Percentiles rank a stretch among this genome's conserved stretches.
These are phyloP conservation scores for Punctoribates punctum DNA, from an alignment of 2,888 invertebrate genomes.

Conservation along the genomic window DNA sequence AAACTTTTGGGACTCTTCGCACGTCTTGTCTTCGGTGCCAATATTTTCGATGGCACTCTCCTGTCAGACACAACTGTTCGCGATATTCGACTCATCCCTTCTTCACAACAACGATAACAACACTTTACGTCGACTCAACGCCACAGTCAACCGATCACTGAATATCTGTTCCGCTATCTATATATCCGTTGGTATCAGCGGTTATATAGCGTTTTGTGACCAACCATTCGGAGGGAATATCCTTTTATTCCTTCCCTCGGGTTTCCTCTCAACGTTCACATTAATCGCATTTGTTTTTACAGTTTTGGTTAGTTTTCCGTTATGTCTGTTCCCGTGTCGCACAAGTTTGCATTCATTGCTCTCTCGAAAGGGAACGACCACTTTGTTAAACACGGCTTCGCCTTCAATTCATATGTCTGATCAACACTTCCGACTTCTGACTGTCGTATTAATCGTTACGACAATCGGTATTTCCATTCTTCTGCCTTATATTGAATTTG, in stretches of 20 bases:
- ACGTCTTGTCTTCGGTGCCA: conserved; percentile 84
- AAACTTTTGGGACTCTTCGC: conserved; percentile 75
- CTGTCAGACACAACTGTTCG: conserved; percentile 94
- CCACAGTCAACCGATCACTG: conserved; percentile 79
- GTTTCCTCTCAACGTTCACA: conserved; percentile 74
- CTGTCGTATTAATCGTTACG: conserved; percentile 69
- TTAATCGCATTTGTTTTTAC: conserved; percentile 93
- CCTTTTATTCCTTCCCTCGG: conserved; percentile 76
- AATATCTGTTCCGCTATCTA: conserved; percentile 87
- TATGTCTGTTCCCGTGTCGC: conserved; percentile 93
- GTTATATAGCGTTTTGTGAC: conserved; percentile 79
- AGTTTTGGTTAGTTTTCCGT: conserved; percentile 90
- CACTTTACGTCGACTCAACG: conserved; percentile 81
- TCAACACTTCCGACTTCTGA: conserved; percentile 74
- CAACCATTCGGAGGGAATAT: conserved; percentile 71
- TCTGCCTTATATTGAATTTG: conserved; percentile 81
- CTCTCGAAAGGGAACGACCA: conserved; percentile 57
- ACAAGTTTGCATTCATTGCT: conserved; percentile 87
- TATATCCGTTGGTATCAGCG: conserved; percentile 78
- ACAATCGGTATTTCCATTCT: conserved; percentile 76
- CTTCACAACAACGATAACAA: conserved; percentile 59
- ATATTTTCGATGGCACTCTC: conserved; percentile 95
- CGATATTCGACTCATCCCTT: conserved; percentile 72
- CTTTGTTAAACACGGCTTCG: conserved; percentile 29
- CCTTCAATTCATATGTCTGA: conserved; percentile 69